A percentile compares a stretch with the other conserved stretches of the same genome.
Conservation (phyloP, 2,888 invertebrate species). For the Eubasilissa splendida region DNA sequence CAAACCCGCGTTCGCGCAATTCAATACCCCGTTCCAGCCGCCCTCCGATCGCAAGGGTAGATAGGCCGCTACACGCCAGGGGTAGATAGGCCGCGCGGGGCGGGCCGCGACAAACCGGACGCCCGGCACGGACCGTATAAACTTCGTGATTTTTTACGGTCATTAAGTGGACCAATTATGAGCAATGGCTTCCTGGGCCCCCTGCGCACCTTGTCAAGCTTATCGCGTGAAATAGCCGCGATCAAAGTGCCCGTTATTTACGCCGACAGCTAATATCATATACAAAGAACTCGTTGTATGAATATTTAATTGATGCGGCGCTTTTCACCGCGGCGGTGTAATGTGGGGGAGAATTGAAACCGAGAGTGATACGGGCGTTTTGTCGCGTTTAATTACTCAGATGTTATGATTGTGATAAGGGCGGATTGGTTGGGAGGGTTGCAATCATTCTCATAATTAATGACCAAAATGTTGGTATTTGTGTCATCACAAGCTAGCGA, state of each 20-base stretch:
- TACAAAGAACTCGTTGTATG: background rate
- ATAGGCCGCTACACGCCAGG: conserved; percentile 25
- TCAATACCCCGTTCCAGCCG: background rate
- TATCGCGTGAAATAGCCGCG: conserved; percentile 49
- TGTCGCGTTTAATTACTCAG: conserved; percentile 6
- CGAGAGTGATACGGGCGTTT: conserved; percentile 22
- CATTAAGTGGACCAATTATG: conserved; percentile 57
- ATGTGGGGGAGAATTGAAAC: background rate
- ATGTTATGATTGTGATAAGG: too few relatives aligned
- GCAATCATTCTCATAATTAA: too few relatives aligned
- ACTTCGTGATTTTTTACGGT: conserved; percentile 56
- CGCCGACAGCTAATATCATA: background rate
- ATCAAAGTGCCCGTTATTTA: conserved; percentile 22
- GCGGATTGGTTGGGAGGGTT: too few relatives aligned
- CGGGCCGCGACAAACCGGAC: conserved; percentile 39
- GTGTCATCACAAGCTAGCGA: too few relatives aligned
- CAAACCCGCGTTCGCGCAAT: background rate
- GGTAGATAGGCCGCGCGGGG: conserved; percentile 12
- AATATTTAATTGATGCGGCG: background rate
- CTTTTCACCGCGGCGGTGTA: background rate
- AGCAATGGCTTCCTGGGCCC: conserved; percentile 52
- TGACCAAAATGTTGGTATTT: too few relatives aligned
- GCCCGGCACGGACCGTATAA: conserved; percentile 33
- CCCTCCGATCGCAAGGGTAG: conserved; percentile 46
- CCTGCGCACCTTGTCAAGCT: conserved; percentile 38